Evolutionary conservation across 2,113 vertebrate genomes (phyloP), one percentile per base, ranked within the genome.

Genomic region (Raja brachyura): DNA sequence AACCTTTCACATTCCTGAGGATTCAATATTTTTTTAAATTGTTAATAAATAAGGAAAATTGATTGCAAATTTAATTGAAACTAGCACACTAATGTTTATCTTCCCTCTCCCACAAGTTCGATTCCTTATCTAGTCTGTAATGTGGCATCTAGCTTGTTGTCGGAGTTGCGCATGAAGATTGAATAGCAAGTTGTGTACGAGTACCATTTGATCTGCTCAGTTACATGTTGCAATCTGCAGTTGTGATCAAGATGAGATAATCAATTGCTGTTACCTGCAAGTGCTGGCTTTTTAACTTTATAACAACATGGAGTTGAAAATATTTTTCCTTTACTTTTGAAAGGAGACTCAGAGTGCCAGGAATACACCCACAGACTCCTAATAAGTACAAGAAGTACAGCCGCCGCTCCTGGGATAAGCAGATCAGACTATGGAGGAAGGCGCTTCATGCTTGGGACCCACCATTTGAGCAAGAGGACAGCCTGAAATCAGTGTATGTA

Each of bases 371-470:
- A 6, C 96, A 96, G 93, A 98, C 96, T 4, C 97, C 97, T 68
- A 97, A 98, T 94, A 98, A 98, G 94, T 96, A 97, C 93, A 96
- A 96, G 93, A 97, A 97, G 94, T 98, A 97, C 93, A 99, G 97
- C 94, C 95, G 96, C 25, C 95, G 95, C 81, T 98, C 97, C 74
- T 98, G 97, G 97, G 97, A 98, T 94, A 96, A 97, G 96, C 97
- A 98, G 95, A 97, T 98, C 93, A 96, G 97, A 63, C 95, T 98
- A 39, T 97, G 97, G 97, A 96, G 98, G 95, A 95, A 96, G 93
- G 96, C 97, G 2, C 95, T 98, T 81, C 96, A 97, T 95, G 95
- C 96, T 28, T 97, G 97, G 97, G 97, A 98, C 93, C 97, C 96
- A 0, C 97, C 96, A 0, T 74, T 92, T 22, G 75, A 95, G 31